These are phyloP conservation scores for Pachliopta kotzebuea DNA, from an alignment of 2,888 invertebrate species.

Conservation along the genomic window DNA sequence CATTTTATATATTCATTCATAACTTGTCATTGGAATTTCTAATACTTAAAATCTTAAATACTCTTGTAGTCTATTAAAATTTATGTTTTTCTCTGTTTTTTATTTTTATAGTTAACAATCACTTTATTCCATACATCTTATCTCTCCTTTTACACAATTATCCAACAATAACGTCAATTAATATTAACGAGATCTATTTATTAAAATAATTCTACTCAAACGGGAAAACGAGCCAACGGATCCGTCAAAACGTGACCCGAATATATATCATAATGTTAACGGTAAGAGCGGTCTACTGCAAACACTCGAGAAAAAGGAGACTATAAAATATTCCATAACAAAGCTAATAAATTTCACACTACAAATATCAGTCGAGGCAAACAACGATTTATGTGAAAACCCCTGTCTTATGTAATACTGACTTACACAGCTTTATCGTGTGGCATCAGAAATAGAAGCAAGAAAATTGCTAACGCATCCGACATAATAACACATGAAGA, in stretches of 20 bases:
- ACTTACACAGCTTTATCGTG: neutral
- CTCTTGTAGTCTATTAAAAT: too few species aligned
- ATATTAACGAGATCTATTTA: constrained; percentile 8
- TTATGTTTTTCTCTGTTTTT: neutral
- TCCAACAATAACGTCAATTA: neutral
- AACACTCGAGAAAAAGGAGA: neutral
- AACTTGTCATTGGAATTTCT: too few species aligned
- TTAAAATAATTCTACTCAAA: constrained; percentile 8
- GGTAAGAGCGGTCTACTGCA: constrained; percentile 5
- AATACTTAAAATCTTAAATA: too few species aligned
- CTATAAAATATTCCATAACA: neutral
- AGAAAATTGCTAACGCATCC: constrained; percentile 10
- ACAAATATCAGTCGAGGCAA: constrained; percentile 4
- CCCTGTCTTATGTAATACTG: constrained; percentile 19
- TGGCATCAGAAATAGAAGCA: neutral
- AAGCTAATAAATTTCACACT: constrained; percentile 5
- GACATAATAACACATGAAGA: neutral
- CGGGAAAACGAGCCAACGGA: constrained; percentile 5
- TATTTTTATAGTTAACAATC: too few species aligned
- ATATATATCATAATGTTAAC: constrained; percentile 14
- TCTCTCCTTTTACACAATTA: too few species aligned
- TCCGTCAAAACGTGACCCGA: constrained; percentile 8
- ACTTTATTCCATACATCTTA: too few species aligned
- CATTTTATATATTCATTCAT: too few species aligned
- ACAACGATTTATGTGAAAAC: constrained; percentile 15